These are phyloP conservation scores for Hippocampus barbouri DNA, from an alignment of 2,113 vertebrate species.

Conservation along the genomic window DNA sequence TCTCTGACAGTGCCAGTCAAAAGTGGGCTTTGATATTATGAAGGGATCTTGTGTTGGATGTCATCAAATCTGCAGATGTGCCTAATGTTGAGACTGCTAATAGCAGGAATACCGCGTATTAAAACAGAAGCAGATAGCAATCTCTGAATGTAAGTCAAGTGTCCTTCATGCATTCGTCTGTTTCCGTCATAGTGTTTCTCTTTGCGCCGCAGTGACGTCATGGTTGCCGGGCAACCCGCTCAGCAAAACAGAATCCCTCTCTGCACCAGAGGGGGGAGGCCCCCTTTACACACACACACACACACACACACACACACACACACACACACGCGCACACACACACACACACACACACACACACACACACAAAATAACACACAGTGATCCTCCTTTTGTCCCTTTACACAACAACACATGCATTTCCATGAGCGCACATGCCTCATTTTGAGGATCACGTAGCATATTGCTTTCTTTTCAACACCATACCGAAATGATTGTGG, in stretches of 20 bases:
- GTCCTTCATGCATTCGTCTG: constrained; percentile 3
- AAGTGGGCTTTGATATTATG: not conserved
- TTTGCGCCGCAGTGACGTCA: constrained; percentile 62
- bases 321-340: not conserved
- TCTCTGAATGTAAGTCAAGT: not conserved
- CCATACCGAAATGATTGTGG: too few relatives aligned
- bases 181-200: constrained; percentile 32
- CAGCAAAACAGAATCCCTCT: constrained; percentile 76
- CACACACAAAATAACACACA: constrained; percentile 1
- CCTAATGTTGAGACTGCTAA: not conserved
- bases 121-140: not conserved
- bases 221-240: constrained; percentile 67
- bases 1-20: not conserved
- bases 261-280: constrained; percentile 52
- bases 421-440: not conserved
- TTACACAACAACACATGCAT: not conserved
- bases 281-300: constrained; percentile 17
- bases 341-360: not conserved
- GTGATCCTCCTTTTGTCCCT: constrained; percentile 20
- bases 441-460: not conserved
- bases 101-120: not conserved
- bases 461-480: not conserved
- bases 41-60: not conserved
- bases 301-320: constrained; percentile 9
- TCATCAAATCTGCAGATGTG: not conserved